Conservation (phyloP, 2,113 vertebrate species). For the Aythya baeri region DNA sequence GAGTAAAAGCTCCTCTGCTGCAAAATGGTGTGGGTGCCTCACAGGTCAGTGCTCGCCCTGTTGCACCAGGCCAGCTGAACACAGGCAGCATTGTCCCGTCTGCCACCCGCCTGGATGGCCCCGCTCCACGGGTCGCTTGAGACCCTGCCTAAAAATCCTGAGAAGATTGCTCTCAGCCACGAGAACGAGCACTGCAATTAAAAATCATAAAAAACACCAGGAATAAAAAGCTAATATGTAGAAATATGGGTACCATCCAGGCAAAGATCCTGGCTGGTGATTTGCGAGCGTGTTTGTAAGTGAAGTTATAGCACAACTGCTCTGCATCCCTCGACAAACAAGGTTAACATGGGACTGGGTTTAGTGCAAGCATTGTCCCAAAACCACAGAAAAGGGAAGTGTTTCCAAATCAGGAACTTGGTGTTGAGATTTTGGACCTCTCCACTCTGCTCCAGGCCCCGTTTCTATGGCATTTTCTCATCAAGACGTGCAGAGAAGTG, state of each 20-base stretch:
- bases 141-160: not conserved
- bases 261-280: not conserved
- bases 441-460: not conserved
- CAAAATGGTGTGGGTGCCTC: not conserved
- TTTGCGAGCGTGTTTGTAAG: not conserved
- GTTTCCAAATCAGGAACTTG: not conserved
- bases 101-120: not conserved
- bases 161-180: not conserved
- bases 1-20: not conserved
- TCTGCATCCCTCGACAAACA: not conserved
- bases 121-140: not conserved
- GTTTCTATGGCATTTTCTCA: not conserved
- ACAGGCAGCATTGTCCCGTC: not conserved
- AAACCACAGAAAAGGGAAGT: not conserved
- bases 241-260: not conserved
- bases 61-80: not conserved
- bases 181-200: not conserved
- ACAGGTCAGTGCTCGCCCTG: not conserved
- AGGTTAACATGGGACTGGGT: not conserved
- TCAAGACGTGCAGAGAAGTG: not conserved
- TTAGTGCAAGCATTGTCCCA: not conserved
- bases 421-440: not conserved
- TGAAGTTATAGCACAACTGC: not conserved
- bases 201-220: not conserved
- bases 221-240: not conserved